A percentile compares a stretch with the other conserved stretches of the same genome.
Evolutionary conservation across 2,797 vertebrate genomes (phyloP).

Genomic region (Apogon talboti): DNA sequence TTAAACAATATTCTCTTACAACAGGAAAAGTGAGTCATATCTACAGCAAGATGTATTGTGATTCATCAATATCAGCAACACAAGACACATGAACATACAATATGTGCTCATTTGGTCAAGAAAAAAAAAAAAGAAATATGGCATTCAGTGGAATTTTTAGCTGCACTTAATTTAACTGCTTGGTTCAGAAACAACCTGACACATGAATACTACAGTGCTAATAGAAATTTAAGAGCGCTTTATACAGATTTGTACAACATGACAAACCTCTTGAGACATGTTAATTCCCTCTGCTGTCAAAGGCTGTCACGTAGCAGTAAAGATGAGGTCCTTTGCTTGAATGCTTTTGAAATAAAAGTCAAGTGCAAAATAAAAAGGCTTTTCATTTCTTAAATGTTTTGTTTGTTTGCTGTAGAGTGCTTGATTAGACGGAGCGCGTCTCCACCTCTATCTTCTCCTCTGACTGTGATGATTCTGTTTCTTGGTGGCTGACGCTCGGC

Average conservation of each 20-base stretch:
- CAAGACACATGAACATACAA: conserved; percentile 66
- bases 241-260: conserved; percentile 80
- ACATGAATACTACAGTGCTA: conserved; percentile 76
- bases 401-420: conserved; percentile 40
- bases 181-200: conserved; percentile 67
- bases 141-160: conserved; percentile 76
- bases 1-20: conserved; percentile 63
- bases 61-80: conserved; percentile 71
- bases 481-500: conserved; percentile 88
- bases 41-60: conserved; percentile 71
- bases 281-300: conserved; percentile 68
- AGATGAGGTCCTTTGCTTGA: conserved; percentile 80
- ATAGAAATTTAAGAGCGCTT: conserved; percentile 74
- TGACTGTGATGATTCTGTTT: conserved; percentile 86
- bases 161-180: conserved; percentile 78
- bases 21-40: conserved; percentile 69
- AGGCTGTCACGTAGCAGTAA: conserved; percentile 66
- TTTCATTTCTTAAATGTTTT: conserved; percentile 63
- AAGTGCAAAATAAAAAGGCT: conserved; percentile 86
- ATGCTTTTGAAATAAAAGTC: conserved; percentile 84
- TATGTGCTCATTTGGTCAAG: conserved; percentile 80
- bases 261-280: conserved; percentile 60
- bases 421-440: conserved; percentile 89
- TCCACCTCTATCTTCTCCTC: conserved; percentile 98
- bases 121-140: conserved; percentile 64